Conservation (phyloP, 2,888 invertebrate species). For the Beris chalybata region DNA sequence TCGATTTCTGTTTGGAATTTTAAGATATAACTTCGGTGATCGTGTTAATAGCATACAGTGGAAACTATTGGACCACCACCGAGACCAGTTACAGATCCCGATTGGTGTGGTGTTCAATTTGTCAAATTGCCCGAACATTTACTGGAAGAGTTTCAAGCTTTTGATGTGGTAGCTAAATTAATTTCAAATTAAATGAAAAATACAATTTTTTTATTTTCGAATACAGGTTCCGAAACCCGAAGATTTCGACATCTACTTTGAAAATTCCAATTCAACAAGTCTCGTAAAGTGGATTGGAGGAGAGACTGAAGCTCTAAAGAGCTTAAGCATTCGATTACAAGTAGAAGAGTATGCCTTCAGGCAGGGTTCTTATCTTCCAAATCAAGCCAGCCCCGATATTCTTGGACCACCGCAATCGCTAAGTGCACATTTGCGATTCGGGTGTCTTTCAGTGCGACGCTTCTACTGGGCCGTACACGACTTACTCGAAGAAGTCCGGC, state of each 20-base stretch:
- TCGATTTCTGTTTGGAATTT: not conserved
- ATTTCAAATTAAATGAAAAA: not conserved
- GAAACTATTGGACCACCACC: conserved; percentile 65
- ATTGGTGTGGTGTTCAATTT: conserved; percentile 58
- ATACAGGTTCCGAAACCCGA: conserved; percentile 61
- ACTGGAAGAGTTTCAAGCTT: conserved; percentile 58
- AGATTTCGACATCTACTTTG: conserved; percentile 60
- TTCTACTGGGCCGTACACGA: conserved; percentile 73
- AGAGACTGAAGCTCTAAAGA: conserved; percentile 64
- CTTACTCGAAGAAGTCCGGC: conserved; percentile 63
- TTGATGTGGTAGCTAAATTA: conserved; percentile 54
- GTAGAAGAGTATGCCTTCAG: conserved; percentile 61
- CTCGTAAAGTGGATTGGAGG: conserved; percentile 67
- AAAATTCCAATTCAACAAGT: conserved; percentile 48
- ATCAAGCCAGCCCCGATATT: conserved; percentile 69
- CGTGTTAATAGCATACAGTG: conserved; percentile 63
- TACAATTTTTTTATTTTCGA: not conserved
- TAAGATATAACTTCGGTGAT: not conserved
- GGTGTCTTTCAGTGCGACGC: conserved; percentile 70
- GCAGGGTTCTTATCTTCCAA: conserved; percentile 66
- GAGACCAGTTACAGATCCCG: conserved; percentile 58
- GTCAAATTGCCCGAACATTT: conserved; percentile 57
- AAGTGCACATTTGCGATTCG: conserved; percentile 72
- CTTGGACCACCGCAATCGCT: conserved; percentile 68
- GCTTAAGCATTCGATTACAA: conserved; percentile 61